Evolutionary conservation across 2,888 invertebrate species (phyloP), one percentile per base, ranked within the genome.

Genomic region (Drosophila mettleri): DNA sequence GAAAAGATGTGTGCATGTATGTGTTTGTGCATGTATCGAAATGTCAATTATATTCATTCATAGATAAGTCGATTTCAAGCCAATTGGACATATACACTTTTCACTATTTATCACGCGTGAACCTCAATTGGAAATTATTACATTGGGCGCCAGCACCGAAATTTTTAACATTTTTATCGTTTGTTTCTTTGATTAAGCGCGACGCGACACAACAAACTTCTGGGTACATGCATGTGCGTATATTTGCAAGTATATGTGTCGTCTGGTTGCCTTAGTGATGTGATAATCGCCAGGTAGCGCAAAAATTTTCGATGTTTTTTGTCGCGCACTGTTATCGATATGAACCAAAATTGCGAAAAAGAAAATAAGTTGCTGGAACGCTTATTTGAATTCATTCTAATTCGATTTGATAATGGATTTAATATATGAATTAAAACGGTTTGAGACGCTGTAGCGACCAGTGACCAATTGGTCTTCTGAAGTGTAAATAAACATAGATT

Each of bases 21-120:
- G 43, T 55, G 46, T 77, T 46, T 73, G 86, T 87, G 82, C 82
- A 85, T 83, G 88, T 86, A 83, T 86, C 77, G 86, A 82, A 86
- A 86, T 83, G 80, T 82, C 86, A 80, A 54, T 85, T 80, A 59
- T 65, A 60, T 71, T 69, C 59, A 65, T 68, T 74, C 62, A 38
- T 43, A 64, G 57, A 36, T 64, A 52, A 55, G 48, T 48, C 49
- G 71, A 54, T 58, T n/a, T 52, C 38, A 43, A 52, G 29, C 41
- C 51, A 67, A 59, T 54, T 16, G 51, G 39, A 49, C 20, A 61
- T 52, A 62, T 51, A n/a, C n/a, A n/a, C n/a, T 71, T 64, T 53
- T 53, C 33, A 39, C 31, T 20, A 20, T 18, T 48, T 49, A 27
- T n/a, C n/a, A n/a, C 45, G 62, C 29, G 57, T 43, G 14, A 48